These are phyloP conservation scores for Chaetodon auriga DNA, from an alignment of 2,113 vertebrate genomes.

Conservation along the genomic window DNA sequence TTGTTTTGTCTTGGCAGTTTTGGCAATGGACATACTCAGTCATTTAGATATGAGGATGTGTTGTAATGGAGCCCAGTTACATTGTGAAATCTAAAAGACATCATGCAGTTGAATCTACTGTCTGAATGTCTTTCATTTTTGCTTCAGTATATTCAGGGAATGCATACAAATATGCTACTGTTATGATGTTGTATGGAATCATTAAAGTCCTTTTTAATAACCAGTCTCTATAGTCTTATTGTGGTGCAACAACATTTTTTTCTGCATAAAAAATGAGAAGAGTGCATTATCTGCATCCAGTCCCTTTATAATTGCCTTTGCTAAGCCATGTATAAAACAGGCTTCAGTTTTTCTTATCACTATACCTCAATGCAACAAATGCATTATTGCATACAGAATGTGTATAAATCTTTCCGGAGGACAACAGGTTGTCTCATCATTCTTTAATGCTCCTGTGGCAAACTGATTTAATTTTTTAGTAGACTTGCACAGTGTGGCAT, in stretches of 20 bases:
- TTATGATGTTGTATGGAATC: neutral
- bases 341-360: slow-evolving; percentile 13
- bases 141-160: neutral
- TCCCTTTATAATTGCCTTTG: slow-evolving; percentile 43
- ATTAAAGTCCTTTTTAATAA: slow-evolving; percentile 22
- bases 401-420: slow-evolving; percentile 20
- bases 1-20: too few species aligned
- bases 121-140: neutral
- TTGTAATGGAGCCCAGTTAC: too few species aligned
- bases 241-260: slow-evolving; percentile 28
- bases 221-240: slow-evolving; percentile 3
- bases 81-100: neutral
- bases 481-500: neutral
- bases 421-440: slow-evolving; percentile 37
- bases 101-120: neutral
- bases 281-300: slow-evolving; percentile 21
- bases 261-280: slow-evolving; percentile 27
- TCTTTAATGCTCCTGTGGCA: slow-evolving; percentile 14
- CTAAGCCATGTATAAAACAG: slow-evolving; percentile 23
- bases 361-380: slow-evolving; percentile 12
- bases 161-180: slow-evolving; percentile 14
- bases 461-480: slow-evolving; percentile 43
- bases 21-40: too few species aligned
- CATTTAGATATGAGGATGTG: too few species aligned
- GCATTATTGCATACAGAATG: slow-evolving; percentile 10